Evolutionary conservation across 2,797 vertebrate genomes (phyloP).

Genomic region (Tragopan temminckii): DNA sequence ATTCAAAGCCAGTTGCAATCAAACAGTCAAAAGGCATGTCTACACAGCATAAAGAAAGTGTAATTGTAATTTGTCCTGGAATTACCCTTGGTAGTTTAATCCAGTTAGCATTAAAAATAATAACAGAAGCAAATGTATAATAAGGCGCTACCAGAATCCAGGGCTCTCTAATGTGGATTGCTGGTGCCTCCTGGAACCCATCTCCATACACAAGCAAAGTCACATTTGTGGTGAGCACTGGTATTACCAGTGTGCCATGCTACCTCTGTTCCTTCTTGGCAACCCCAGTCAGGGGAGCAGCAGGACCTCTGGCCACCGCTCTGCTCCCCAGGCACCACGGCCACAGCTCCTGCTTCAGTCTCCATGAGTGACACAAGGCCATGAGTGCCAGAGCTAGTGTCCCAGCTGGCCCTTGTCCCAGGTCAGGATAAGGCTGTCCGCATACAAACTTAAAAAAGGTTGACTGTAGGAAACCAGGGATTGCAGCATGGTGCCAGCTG

Average conservation of each 20-base stretch:
- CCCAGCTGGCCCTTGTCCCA: not conserved
- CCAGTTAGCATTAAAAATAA: constrained; percentile 11
- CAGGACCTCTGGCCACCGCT: not conserved
- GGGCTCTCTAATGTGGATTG: not conserved
- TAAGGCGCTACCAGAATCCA: not conserved
- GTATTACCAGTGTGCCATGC: not conserved
- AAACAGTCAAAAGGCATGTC: constrained; percentile 67
- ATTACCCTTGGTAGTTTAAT: constrained; percentile 55
- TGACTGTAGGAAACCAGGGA: not conserved
- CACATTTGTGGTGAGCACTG: not conserved
- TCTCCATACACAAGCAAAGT: accelerated
- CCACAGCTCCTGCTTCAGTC: not conserved
- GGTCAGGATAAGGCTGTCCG: not conserved
- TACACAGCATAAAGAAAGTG: constrained; percentile 53
- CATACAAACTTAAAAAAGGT: not conserved
- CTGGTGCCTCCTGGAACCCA: not conserved
- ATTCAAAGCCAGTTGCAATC: constrained; percentile 58
- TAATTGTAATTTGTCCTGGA: constrained; percentile 60
- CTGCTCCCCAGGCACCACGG: not conserved
- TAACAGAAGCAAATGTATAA: not conserved
- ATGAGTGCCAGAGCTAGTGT: not conserved
- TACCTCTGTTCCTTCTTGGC: accelerated
- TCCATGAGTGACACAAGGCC: accelerated
- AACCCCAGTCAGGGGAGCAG: not conserved
- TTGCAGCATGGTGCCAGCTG: not conserved